Evolutionary conservation across 2,888 invertebrate species (phyloP).

Genomic region (Micoletzkya japonica): DNA sequence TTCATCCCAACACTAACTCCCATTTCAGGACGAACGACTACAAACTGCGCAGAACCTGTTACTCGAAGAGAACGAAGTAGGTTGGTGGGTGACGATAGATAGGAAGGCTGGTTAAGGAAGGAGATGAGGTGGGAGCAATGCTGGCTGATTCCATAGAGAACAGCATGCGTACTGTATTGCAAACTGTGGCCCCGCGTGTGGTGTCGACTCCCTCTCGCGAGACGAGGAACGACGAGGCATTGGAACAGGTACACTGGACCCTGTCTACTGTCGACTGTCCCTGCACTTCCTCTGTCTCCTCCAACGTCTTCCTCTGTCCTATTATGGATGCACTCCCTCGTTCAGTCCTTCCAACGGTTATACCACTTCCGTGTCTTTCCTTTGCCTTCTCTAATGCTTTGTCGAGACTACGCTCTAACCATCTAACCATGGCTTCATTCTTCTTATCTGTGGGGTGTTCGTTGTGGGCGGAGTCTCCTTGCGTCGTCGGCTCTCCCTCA

Average conservation of each 20-base stretch:
- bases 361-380: neutral
- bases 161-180: conserved; percentile 56
- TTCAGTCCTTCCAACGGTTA: neutral
- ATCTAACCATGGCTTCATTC: neutral
- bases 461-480: conserved; percentile 12
- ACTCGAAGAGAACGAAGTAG: conserved; percentile 48
- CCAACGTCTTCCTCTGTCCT: neutral
- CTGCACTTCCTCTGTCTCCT: neutral
- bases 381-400: neutral
- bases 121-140: conserved; percentile 50
- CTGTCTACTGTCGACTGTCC: neutral
- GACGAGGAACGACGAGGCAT: conserved; percentile 42
- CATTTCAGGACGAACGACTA: conserved; percentile 56
- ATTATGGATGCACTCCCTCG: neutral
- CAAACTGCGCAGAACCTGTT: conserved; percentile 53
- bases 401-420: neutral
- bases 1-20: neutral
- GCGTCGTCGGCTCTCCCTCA: neutral
- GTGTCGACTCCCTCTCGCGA: conserved; percentile 7
- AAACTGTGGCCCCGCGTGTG: conserved; percentile 53
- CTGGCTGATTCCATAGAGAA: conserved; percentile 56
- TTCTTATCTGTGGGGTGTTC: neutral
- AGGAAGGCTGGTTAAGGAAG: conserved; percentile 33
- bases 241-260: conserved; percentile 49
- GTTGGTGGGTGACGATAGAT: neutral